Conservation (phyloP, 1,140 invertebrate species). For the Parasteatoda tepidariorum region DNA sequence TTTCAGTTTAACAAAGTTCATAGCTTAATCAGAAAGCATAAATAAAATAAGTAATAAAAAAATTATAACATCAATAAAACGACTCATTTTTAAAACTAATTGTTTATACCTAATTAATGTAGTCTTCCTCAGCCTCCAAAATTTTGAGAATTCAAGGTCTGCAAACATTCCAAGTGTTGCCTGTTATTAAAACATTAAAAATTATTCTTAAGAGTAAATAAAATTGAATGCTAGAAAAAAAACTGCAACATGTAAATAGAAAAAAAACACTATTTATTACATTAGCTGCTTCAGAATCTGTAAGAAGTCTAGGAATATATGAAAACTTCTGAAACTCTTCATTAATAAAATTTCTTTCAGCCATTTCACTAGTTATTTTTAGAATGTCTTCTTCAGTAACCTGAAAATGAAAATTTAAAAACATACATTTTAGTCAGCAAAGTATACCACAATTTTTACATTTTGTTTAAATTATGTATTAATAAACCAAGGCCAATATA, state of each 20-base stretch:
- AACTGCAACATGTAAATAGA: background rate
- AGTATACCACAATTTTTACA: background rate
- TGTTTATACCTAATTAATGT: slow-evolving; percentile 74
- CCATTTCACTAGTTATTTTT: slow-evolving; percentile 7
- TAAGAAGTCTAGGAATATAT: slow-evolving; percentile 48
- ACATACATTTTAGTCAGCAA: background rate
- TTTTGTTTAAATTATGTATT: background rate
- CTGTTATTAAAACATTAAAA: slow-evolving; percentile 70
- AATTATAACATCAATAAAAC: no score
- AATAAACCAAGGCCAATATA: background rate
- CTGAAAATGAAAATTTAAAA: slow-evolving; percentile 6
- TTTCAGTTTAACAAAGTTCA: no score
- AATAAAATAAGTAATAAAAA: no score
- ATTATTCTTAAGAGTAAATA: background rate
- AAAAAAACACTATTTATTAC: slow-evolving; percentile 14
- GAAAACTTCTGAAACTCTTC: slow-evolving; percentile 24
- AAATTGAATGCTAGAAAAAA: background rate
- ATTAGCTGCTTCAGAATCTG: slow-evolving; percentile 41
- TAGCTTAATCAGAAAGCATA: no score
- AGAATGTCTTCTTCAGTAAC: slow-evolving; percentile 56
- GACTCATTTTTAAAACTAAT: no score
- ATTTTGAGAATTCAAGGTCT: slow-evolving; percentile 75
- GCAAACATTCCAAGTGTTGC: slow-evolving; percentile 78
- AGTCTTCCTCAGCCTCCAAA: slow-evolving; percentile 76
- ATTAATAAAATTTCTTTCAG: slow-evolving; percentile 14